Evolutionary conservation across 2,888 invertebrate genomes (phyloP).

Genomic region (Frankliniella intonsa): DNA sequence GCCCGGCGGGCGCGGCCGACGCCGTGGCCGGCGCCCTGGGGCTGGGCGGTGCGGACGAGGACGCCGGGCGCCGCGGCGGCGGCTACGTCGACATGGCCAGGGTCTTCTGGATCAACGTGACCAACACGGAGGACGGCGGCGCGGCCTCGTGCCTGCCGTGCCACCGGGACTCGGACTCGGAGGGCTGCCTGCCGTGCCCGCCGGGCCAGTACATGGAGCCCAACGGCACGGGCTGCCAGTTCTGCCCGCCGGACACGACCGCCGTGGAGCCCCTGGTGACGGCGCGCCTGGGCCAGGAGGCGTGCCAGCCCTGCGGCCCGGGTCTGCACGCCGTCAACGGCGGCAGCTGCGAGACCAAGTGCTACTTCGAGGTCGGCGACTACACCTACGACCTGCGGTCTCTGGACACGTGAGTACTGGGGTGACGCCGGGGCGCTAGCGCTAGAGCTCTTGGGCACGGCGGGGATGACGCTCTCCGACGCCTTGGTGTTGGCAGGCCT

Average conservation of each 20-base stretch:
- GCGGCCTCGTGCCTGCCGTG: conserved; percentile 52
- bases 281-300: conserved; percentile 41
- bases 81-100: conserved; percentile 46
- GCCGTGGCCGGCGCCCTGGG: conserved; percentile 34
- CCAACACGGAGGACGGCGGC: conserved; percentile 53
- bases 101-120: conserved; percentile 52
- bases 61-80: not conserved
- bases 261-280: conserved; percentile 44
- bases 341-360: conserved; percentile 48
- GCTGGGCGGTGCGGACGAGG: conserved; percentile 2
- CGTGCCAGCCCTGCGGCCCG: conserved; percentile 50
- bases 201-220: conserved; percentile 49
- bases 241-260: conserved; percentile 47
- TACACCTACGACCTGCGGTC: conserved; percentile 37
- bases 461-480: too few relatives aligned
- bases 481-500: conserved; percentile 41
- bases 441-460: too few relatives aligned
- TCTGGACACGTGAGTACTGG: conserved; percentile 35
- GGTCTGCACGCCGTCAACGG: conserved; percentile 47
- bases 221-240: conserved; percentile 45
- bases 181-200: conserved; percentile 52
- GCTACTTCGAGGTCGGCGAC: conserved; percentile 43
- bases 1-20: conserved; percentile 35
- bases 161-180: conserved; percentile 41
- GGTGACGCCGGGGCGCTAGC: too few relatives aligned